A percentile compares a stretch with the other conserved stretches of the same genome.
phyloP scores from a whole-genome alignment of 1,140 invertebrate species.

The Bombus fervidus region DNA sequence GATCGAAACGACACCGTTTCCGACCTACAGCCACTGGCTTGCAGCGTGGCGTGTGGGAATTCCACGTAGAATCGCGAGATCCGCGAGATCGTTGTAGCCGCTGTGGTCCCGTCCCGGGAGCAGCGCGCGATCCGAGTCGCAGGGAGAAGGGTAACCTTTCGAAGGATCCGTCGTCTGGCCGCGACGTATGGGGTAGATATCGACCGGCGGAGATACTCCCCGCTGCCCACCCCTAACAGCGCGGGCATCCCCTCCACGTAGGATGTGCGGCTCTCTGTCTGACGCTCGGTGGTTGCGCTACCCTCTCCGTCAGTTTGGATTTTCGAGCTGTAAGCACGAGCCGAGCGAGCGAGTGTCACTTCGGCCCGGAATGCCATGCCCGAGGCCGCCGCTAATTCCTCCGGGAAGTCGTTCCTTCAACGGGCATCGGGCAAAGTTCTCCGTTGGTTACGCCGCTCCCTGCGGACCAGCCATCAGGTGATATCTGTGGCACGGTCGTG shows the following conservation, averaged over 20 bases:
- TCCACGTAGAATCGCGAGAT: not conserved
- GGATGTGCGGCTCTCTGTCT: constrained; percentile 19
- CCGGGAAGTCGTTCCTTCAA: constrained; percentile 76
- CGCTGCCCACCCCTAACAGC: not conserved
- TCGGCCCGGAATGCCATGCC: constrained; percentile 80
- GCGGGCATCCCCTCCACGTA: constrained; percentile 15
- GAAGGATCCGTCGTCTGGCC: constrained; percentile 42
- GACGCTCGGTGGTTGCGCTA: constrained; percentile 39
- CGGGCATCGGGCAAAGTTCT: constrained; percentile 75
- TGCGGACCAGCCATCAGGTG: constrained; percentile 73
- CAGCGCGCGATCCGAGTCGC: too few species aligned
- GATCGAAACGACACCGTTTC: too few species aligned
- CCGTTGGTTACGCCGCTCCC: constrained; percentile 73
- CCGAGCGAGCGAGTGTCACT: constrained; percentile 67
- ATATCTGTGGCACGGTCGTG: not conserved
- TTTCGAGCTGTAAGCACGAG: constrained; percentile 49
- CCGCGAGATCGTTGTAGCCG: not conserved
- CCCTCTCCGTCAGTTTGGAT: constrained; percentile 52
- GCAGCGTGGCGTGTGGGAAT: too few species aligned
- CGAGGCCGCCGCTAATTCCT: constrained; percentile 74
- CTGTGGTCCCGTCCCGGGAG: too few species aligned
- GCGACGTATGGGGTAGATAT: constrained; percentile 73
- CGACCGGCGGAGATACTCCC: constrained; percentile 66
- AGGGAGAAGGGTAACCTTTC: constrained; percentile 46
- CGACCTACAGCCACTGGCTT: too few species aligned